Evolutionary conservation across 2,797 vertebrate genomes (phyloP), one percentile per base, ranked within the genome.

Genomic region (Cryptoprocta ferox): DNA sequence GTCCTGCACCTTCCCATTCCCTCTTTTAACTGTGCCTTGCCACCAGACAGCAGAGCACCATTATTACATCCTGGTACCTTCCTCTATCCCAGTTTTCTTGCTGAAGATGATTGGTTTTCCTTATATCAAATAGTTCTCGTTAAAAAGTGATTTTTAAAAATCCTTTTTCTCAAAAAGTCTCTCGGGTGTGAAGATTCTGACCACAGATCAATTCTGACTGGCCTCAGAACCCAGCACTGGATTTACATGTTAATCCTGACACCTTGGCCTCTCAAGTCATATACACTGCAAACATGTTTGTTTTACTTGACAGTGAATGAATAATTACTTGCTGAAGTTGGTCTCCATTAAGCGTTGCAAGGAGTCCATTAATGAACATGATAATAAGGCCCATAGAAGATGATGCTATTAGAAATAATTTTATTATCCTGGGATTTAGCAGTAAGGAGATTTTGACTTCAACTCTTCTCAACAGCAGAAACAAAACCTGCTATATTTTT

Each of bases 371-470:
- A 86, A 63, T 81, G 30, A 56, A 30, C 39, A 2, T 5, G 30
- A 18, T 86, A 30, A 88, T 73, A 18, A 59, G 16, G 37, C 13
- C 10, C 19, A 16, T 73, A 28, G 32, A 81, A 94, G 50, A 93
- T 6, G 39, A 37, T n/a, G 18, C 11, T 84, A 50, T 76, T 70
- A 65, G n/a, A 89, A 91, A 56, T 63, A 30, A 59, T 39, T 85
- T 89, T 88, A 84, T 65, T 89, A 82, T 42, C 15, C 59, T 68
- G 26, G 18, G 30, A 65, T 78, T 93, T 28, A 68, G 15, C 39
- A 12, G 39, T 32, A 82, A 71, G 32, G 63, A 86, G 30, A 80
- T 56, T 68, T 91, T 95, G 35, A 89, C 35, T 81, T 76, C 14
- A 61, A 30, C 11, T 84, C 32, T 84, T 75, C 37, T 84, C 53